Base-by-base conservation (phyloP, 2,888 invertebrate genomes). In the Lampropteryx suffumata region DNA sequence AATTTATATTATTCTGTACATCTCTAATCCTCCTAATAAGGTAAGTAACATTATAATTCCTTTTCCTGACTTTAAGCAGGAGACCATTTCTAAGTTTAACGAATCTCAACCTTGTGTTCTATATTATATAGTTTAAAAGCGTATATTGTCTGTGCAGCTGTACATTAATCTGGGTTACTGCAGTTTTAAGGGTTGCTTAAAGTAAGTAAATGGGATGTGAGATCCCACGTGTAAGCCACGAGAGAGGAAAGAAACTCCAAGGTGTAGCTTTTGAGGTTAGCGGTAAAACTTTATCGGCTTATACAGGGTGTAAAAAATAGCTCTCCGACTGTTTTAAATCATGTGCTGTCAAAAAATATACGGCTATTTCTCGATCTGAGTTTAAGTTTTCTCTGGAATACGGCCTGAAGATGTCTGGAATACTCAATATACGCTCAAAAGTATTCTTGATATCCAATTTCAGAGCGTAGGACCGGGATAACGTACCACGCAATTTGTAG, bases 111-210 rank as follows among this genome's bases (percentile, higher is more conserved):
- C 43, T 34, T 47, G 10, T 12, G 2, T 1, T 10, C 9, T 34
- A 24, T 9, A 26, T 27, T 9, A 53, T 27, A 53, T 14, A 27
- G 39, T 40, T 35, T 26, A 44, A 30, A 53, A 26, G 7, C 8
- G 21, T 11, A 33, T 42, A 40, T 37, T 29, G 37, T 29, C 48
- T 44, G 32, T 13, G 44, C 40, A 34, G 46, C 32, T 41, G 29
- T 50, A 48, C 34, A 52, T 39, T 48, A 34, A 43, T 47, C 40
- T 40, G 32, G 48, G 52, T 50, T 50, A 45, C 54, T 46, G 42
- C 49, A 54, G 54, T 46, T 45, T 54, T 50, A 50, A 50, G 45
- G 46, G 49, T 49, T 45, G 53, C 49, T 45, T 54, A 52, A 40
- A 48, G 49, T 48, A 53, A 48, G 53, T 49, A 46, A 54, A 54